These are phyloP conservation scores for Cynocephalus volans DNA, from an alignment of 2,113 vertebrate species.

Conservation along the genomic window DNA sequence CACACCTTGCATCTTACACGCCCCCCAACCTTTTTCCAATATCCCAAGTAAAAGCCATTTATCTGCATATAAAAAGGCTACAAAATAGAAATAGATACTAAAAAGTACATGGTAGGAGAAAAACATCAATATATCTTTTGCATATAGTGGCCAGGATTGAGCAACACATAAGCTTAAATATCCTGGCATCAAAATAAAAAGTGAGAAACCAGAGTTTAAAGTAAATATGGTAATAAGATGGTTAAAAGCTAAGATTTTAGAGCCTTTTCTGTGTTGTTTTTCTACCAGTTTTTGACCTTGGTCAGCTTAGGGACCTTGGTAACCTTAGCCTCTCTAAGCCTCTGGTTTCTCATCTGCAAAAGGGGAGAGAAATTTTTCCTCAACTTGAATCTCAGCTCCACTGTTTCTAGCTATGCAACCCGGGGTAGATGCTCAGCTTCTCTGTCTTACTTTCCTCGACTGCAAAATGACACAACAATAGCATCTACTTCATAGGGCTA, in stretches of 20 bases:
- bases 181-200: background rate
- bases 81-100: background rate
- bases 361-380: background rate
- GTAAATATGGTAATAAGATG: background rate
- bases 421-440: background rate
- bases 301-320: background rate
- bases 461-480: background rate
- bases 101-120: background rate
- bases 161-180: background rate
- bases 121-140: background rate
- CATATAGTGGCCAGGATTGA: background rate
- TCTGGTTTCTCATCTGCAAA: background rate
- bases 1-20: background rate
- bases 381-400: background rate
- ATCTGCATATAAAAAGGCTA: background rate
- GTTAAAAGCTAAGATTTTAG: background rate
- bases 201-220: background rate
- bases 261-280: background rate
- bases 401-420: background rate
- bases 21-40: background rate
- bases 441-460: background rate
- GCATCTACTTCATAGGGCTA: background rate
- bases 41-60: background rate
- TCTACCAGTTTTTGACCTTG: background rate
- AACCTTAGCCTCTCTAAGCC: background rate